Evolutionary conservation across 2,888 invertebrate genomes (phyloP).

Genomic region (Lepidochitona cinerea): DNA sequence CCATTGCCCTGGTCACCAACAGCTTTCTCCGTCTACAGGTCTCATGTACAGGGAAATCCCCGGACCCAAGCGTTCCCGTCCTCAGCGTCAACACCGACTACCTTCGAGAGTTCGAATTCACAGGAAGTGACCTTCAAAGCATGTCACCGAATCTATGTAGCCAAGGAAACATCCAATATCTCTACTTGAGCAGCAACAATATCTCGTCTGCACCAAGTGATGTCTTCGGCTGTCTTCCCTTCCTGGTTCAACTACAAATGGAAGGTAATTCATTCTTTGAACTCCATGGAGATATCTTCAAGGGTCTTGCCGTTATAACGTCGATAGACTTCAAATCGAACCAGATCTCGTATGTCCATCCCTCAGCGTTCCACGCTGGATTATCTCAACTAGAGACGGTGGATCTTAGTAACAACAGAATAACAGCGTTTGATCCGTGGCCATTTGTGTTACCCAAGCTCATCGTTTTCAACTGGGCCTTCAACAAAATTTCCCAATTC

Average conservation of each 20-base stretch:
- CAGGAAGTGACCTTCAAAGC: neutral
- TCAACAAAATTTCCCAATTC: neutral
- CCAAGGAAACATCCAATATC: neutral
- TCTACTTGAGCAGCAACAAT: constrained; percentile 1
- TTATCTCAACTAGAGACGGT: neutral
- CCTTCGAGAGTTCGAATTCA: constrained; percentile 2
- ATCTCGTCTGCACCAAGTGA: neutral
- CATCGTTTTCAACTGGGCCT: neutral
- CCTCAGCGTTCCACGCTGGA: neutral
- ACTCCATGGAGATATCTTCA: neutral
- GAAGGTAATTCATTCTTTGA: neutral
- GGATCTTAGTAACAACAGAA: neutral
- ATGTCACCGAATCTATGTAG: neutral
- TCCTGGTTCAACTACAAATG: neutral
- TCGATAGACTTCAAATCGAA: neutral
- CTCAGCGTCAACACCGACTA: neutral
- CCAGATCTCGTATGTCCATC: neutral
- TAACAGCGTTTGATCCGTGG: constrained; percentile 2
- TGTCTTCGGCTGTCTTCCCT: neutral
- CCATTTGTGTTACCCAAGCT: neutral
- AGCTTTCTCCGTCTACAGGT: neutral
- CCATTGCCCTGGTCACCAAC: neutral
- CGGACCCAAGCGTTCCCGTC: neutral
- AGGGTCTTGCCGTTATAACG: neutral
- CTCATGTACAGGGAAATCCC: neutral